Base-by-base conservation (phyloP, 2,888 invertebrate genomes). In the Dioctria linearis region DNA sequence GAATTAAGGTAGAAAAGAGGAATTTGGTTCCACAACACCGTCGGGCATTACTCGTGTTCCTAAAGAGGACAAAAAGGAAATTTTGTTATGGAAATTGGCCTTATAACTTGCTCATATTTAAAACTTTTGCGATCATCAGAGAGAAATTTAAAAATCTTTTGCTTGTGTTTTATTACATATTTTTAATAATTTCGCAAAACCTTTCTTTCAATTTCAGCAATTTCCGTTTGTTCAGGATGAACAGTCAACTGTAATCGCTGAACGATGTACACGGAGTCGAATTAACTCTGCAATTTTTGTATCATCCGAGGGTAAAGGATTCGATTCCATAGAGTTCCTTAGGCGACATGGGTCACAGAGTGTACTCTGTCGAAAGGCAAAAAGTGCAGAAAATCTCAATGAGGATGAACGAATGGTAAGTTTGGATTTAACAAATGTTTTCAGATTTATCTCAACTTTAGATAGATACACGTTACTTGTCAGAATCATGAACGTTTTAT, bases 251-350 rank as follows among this genome's bases (percentile, higher is more conserved):
- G 92, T 92, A 89, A 92, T 91, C 86, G 92, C 91, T 86, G 93
- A 91, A 87, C 91, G 90, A 78, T 90, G 88, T 87, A 91, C 91
- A 84, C 91, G 95, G 83, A 94, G 95, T 83, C 92, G 95, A 80
- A 94, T 95, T 87, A 96, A 95, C 88, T 95, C 95, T 82, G 96
- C 95, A 84, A 95, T 95, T 86, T 95, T 95, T 88, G 94, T 95
- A 82, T 94, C 94, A 78, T 93, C 93, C 83, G 93, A 93, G 85
- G 93, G 94, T 0, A 91, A 93, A 46, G 94, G 93, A 42, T 94
- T 95, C 86, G 94, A 95, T 86, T 94, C 95, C 82, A 93, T 94
- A 85, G 95, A 95, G 89, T 95, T 95, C 87, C 90, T 95, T 85
- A 91, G 95, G 76, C 90, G 95, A 80, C 94, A 95, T 87, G 95